Conservation (phyloP, 2,113 vertebrate species). For the Melanostigma gelatinosum region DNA sequence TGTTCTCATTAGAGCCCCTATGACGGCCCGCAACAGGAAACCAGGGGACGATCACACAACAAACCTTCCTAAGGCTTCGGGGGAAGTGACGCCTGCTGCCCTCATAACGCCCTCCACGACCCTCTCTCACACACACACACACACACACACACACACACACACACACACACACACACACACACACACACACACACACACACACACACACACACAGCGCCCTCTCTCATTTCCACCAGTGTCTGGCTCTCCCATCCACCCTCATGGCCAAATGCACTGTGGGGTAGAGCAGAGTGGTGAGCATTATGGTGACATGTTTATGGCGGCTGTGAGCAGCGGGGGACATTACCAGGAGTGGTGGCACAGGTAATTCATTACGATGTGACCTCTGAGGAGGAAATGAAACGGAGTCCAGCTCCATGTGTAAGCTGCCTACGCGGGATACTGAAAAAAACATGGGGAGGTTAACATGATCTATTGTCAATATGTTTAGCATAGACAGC, state of each 20-base stretch:
- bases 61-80: constrained; percentile 62
- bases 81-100: constrained; percentile 75
- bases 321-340: constrained; percentile 82
- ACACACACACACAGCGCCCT: constrained; percentile 84
- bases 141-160: constrained; percentile 59
- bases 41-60: constrained; percentile 50
- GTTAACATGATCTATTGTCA: constrained; percentile 52
- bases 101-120: constrained; percentile 55
- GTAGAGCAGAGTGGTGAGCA: constrained; percentile 93
- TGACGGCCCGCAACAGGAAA: constrained; percentile 54
- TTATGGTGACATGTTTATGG: constrained; percentile 99
- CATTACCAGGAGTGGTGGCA: constrained; percentile 79
- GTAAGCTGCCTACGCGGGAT: constrained; percentile 61
- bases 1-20: constrained; percentile 38
- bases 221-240: constrained; percentile 90
- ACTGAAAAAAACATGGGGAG: constrained; percentile 44
- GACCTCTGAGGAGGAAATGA: constrained; percentile 81
- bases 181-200: constrained; percentile 67
- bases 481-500: constrained; percentile 33
- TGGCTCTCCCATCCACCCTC: constrained; percentile 88
- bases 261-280: constrained; percentile 87
- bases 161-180: constrained; percentile 30
- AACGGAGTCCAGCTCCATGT: constrained; percentile 73
- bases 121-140: constrained; percentile 38
- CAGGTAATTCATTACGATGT: constrained; percentile 84